phyloP scores from a whole-genome alignment of 2,888 invertebrate species.

The Drosophila nr. perissopoda region DNA sequence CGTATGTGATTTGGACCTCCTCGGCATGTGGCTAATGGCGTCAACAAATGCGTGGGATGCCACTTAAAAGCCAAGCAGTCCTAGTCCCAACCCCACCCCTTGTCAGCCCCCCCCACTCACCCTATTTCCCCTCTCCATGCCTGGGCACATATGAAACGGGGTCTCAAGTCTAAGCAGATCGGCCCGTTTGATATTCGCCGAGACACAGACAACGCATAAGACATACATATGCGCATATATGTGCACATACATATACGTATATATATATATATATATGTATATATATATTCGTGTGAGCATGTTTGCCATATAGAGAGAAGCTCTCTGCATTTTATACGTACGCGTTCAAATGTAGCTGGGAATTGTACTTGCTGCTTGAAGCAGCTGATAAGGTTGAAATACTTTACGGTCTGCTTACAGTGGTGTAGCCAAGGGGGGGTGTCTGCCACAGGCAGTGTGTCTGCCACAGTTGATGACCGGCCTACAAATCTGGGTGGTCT shows the following conservation, averaged over 20 bases:
- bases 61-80: conserved; percentile 43
- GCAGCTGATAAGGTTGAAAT: conserved; percentile 44
- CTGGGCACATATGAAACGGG: not conserved
- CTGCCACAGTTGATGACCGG: not conserved
- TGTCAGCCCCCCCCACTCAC: not conserved
- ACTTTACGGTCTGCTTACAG: conserved; percentile 15
- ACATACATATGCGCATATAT: not conserved
- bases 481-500: not conserved
- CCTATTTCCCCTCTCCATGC: not conserved
- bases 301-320: conserved; percentile 9
- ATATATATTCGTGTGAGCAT: not conserved
- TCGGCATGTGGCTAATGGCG: conserved; percentile 72
- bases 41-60: conserved; percentile 66
- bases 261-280: not conserved
- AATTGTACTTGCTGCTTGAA: conserved; percentile 21
- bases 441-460: not conserved
- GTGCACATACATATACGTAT: not conserved
- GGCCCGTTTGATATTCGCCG: conserved; percentile 53
- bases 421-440: conserved; percentile 17
- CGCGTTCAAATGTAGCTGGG: conserved; percentile 1
- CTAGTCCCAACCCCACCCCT: not conserved
- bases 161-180: conserved; percentile 47
- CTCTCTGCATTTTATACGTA: conserved; percentile 24
- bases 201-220: conserved; percentile 27
- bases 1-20: conserved; percentile 65